A percentile compares a stretch with the other conserved stretches of the same genome.
Conservation (phyloP, 2,113 vertebrate genomes). For the Pitta sordida region DNA sequence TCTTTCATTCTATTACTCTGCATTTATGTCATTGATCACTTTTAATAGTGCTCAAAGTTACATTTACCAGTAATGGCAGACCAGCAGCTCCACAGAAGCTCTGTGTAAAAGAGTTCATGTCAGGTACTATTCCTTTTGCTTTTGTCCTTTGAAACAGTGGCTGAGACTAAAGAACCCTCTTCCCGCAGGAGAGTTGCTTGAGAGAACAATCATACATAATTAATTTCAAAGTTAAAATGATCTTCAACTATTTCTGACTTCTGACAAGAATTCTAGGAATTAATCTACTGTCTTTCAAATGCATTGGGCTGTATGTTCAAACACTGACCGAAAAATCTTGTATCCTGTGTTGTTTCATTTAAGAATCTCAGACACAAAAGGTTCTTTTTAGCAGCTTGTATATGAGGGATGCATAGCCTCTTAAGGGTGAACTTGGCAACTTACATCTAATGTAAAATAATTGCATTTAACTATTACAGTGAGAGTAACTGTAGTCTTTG, state of each 20-base stretch:
- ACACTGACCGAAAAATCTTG: neutral
- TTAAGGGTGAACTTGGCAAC: constrained; percentile 5
- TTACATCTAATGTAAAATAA: neutral
- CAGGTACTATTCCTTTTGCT: neutral
- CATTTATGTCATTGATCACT: neutral
- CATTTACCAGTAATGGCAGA: neutral
- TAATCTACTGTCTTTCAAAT: neutral
- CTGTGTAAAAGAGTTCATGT: neutral
- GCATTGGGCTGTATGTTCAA: neutral
- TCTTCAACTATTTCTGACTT: constrained; percentile 1
- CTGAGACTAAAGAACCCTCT: neutral
- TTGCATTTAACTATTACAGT: constrained; percentile 6
- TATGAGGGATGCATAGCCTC: neutral
- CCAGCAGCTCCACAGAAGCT: neutral
- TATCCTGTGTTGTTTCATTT: neutral
- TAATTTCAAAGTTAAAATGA: neutral
- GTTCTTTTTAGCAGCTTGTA: neutral
- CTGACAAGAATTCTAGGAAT: neutral
- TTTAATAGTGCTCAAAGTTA: neutral
- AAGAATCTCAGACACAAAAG: constrained; percentile 1
- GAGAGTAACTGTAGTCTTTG: neutral
- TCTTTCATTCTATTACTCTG: neutral
- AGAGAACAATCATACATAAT: neutral
- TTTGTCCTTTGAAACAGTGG: neutral
- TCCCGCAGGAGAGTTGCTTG: neutral